These are phyloP conservation scores for Artemisiospiza belli DNA, from an alignment of 2,113 vertebrate genomes.

Conservation along the genomic window DNA sequence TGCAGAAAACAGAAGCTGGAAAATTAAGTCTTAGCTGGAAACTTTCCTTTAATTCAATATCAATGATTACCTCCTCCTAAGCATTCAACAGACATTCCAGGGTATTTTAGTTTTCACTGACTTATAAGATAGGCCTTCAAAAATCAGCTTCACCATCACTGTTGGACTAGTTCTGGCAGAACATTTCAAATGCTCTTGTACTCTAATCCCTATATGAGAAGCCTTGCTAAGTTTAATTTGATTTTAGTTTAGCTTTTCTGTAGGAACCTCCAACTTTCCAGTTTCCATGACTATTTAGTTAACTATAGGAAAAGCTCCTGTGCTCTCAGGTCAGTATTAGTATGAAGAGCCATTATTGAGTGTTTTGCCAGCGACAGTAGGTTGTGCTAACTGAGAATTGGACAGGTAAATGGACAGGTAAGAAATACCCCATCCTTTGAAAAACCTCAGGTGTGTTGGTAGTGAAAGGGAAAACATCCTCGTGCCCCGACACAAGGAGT, in stretches of 20 bases:
- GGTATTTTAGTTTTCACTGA: background rate
- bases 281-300: background rate
- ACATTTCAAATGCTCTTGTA: background rate
- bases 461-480: background rate
- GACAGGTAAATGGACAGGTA: background rate
- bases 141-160: background rate
- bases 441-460: background rate
- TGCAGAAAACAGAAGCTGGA: background rate
- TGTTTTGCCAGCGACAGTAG: background rate
- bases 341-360: background rate
- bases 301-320: background rate
- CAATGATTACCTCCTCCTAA: background rate
- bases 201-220: background rate
- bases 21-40: background rate
- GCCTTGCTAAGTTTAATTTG: background rate
- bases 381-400: background rate
- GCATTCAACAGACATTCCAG: background rate
- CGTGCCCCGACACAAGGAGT: rapidly evolving
- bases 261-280: background rate
- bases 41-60: background rate
- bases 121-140: background rate
- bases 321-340: background rate
- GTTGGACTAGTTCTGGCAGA: background rate
- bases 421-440: background rate
- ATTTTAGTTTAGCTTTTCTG: background rate